These are phyloP conservation scores for Drosophila erecta DNA, from an alignment of 1,140 invertebrate species.

Conservation along the genomic window DNA sequence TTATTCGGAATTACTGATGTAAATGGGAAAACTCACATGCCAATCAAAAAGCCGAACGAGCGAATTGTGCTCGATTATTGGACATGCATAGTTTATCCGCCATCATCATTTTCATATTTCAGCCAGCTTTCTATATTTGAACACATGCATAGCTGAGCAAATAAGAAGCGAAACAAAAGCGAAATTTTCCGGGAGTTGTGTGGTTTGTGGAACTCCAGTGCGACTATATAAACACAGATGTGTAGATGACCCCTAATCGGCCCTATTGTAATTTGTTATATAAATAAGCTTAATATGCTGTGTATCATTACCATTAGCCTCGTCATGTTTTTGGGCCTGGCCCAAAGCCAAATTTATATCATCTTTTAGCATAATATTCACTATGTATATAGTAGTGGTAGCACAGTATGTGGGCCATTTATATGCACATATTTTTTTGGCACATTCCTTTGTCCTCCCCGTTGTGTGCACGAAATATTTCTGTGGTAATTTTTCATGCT, in stretches of 20 bases:
- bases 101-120: constrained; percentile 26
- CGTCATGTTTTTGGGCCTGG: constrained; percentile 23
- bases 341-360: constrained; percentile 28
- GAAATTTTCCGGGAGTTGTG: background rate
- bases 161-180: constrained; percentile 9
- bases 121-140: constrained; percentile 39
- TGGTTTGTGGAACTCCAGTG: constrained; percentile 8
- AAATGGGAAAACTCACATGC: constrained; percentile 8
- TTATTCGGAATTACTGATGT: constrained; percentile 9
- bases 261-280: constrained; percentile 67
- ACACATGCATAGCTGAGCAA: constrained; percentile 24
- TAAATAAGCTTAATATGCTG: constrained; percentile 69
- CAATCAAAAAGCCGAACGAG: constrained; percentile 46
- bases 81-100: constrained; percentile 13
- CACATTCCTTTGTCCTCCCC: constrained; percentile 25
- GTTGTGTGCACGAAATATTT: constrained; percentile 62
- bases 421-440: constrained; percentile 68
- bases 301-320: constrained; percentile 19
- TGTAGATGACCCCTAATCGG: constrained; percentile 60
- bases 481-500: constrained; percentile 70
- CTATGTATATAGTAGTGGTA: constrained; percentile 1
- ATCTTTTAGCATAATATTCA: constrained; percentile 30
- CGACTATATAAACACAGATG: constrained; percentile 17
- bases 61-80: constrained; percentile 16
- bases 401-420: constrained; percentile 51